These are phyloP conservation scores for Synanthedon formicaeformis DNA, from an alignment of 2,888 invertebrate species.

Conservation along the genomic window DNA sequence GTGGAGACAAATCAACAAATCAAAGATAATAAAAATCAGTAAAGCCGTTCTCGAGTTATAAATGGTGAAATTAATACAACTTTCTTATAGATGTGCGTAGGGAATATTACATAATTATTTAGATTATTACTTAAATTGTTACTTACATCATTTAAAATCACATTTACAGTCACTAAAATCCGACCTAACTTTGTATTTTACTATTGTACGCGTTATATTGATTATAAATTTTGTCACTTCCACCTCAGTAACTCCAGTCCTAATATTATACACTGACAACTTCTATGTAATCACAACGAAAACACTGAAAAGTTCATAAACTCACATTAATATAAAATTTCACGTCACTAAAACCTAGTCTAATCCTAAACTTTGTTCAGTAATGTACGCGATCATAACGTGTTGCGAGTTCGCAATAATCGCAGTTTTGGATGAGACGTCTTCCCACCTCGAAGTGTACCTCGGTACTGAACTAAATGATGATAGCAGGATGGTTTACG, in stretches of 20 bases:
- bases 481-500: conserved; percentile 46
- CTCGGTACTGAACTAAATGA: conserved; percentile 48
- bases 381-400: background rate
- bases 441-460: conserved; percentile 26
- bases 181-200: no score
- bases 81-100: no score
- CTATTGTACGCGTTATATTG: no score
- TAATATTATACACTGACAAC: background rate
- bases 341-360: background rate
- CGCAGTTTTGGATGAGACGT: conserved; percentile 25
- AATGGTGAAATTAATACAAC: no score
- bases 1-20: no score
- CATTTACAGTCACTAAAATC: no score
- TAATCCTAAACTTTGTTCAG: background rate
- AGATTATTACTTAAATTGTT: no score
- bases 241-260: background rate
- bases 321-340: background rate
- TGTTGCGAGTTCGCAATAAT: background rate
- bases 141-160: no score
- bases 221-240: no score
- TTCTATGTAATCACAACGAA: background rate
- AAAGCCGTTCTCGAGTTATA: no score
- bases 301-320: background rate
- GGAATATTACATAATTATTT: no score
- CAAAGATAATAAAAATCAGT: no score